Evolutionary conservation across 2,888 invertebrate species (phyloP), one percentile per base, ranked within the genome.

Genomic region (Hypsopygia costalis): DNA sequence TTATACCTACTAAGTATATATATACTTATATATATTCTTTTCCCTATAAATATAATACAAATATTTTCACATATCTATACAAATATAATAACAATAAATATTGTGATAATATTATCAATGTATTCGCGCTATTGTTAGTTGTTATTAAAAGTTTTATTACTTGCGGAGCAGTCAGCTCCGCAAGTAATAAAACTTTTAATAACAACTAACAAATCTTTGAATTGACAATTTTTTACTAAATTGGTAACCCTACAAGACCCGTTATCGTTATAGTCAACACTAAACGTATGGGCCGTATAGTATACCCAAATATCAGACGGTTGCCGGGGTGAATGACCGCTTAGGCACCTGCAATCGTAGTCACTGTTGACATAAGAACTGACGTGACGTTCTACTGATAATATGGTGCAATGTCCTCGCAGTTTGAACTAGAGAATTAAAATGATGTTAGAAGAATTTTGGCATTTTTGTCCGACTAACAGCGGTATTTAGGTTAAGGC

Each of bases 261-360:
- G 79, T 77, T 81, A 80, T 82, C 73, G 69, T 55, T 57, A 47
- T 54, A 55, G 52, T 51, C 55, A 51, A 54, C 57, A 61, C 52
- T 68, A 67, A 60, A 59, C 53, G 63, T 69, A 67, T 72, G 69
- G 69, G 62, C 65, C 59, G 61, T 71, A 71, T 67, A 68, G 68
- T 69, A 71, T 83, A 80, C 78, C 87, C 83, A 78, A 88, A 88
- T 86, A 85, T 85, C 71, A 41, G 70, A 70, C 65, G 70, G 71
- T 74, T 66, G 64, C 56, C 67, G 72, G 71, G 86, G 77, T 83
- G 73, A 83, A 80, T 48, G 82, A 82, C 79, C 85, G 68, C 63
- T 49, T 59, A 72, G 79, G 74, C 77, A 86, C 87, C 86, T 86
- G 86, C 83, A 81, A 79, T 82, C 80, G 79, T 70, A 32, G 72